phyloP scores from a whole-genome alignment of 2,797 vertebrate genomes.

The Benthosema pterotum region DNA sequence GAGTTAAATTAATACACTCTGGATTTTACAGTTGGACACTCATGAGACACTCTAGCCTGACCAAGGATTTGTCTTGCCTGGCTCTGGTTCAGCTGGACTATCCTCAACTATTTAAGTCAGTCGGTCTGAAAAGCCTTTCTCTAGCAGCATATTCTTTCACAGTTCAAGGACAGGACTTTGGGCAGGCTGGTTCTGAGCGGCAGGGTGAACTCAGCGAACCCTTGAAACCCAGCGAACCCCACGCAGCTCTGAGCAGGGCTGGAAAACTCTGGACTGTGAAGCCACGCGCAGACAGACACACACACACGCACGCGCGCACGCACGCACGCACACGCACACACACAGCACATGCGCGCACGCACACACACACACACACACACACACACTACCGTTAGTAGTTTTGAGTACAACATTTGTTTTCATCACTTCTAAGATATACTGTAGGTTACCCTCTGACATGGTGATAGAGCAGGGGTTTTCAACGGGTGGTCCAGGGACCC shows the following conservation, averaged over 20 bases:
- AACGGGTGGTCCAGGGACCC: too few relatives aligned
- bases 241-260: conserved; percentile 64
- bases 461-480: too few relatives aligned
- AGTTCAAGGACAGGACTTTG: conserved; percentile 79
- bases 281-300: conserved; percentile 25
- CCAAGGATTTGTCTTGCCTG: conserved; percentile 69
- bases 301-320: conserved; percentile 1
- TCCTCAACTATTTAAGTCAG: conserved; percentile 75
- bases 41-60: conserved; percentile 55
- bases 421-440: too few relatives aligned
- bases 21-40: conserved; percentile 30
- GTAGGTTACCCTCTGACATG: too few relatives aligned
- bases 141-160: conserved; percentile 73
- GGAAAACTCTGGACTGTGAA: conserved; percentile 59
- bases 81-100: conserved; percentile 68
- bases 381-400: too few relatives aligned
- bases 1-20: too few relatives aligned
- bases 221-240: conserved; percentile 77
- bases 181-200: conserved; percentile 68
- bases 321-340: conserved; percentile 4
- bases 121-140: conserved; percentile 72
- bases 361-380: conserved; percentile 4
- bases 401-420: too few relatives aligned
- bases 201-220: conserved; percentile 77
- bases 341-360: neutral